These are phyloP conservation scores for Cervus canadensis DNA, from an alignment of 2,113 vertebrate genomes.

Conservation along the genomic window DNA sequence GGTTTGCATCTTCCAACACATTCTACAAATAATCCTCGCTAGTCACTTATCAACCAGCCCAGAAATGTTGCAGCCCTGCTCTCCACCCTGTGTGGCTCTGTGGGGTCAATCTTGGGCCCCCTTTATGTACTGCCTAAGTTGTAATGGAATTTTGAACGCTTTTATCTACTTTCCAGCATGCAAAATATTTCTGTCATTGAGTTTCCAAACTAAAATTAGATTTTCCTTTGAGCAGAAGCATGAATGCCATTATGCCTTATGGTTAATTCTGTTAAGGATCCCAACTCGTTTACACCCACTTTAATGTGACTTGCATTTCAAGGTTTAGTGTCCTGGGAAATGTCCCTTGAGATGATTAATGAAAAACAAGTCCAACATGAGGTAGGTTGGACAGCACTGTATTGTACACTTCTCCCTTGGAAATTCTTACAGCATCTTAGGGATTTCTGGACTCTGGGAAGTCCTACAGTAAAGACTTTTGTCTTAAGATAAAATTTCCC, in stretches of 20 bases:
- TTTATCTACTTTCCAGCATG: conserved; percentile 1
- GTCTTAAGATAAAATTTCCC: conserved; percentile 6
- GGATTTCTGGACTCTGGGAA: background rate
- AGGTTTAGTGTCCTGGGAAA: conserved; percentile 15
- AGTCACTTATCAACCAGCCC: background rate
- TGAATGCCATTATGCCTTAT: conserved; percentile 14
- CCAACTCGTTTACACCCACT: background rate
- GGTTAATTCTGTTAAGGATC: conserved; percentile 55
- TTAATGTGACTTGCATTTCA: conserved; percentile 7
- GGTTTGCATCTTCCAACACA: background rate
- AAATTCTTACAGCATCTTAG: background rate
- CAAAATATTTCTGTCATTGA: conserved; percentile 42
- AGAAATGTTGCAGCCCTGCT: background rate
- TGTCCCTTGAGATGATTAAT: background rate
- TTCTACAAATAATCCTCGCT: background rate
- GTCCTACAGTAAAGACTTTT: background rate
- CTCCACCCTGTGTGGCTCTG: background rate
- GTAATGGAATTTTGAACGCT: conserved; percentile 22
- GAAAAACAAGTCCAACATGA: conserved; percentile 12
- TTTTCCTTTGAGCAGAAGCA: conserved; percentile 28
- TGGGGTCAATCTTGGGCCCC: background rate
- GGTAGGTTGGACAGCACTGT: background rate
- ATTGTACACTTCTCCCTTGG: background rate
- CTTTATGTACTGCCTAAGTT: background rate
- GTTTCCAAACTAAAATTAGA: conserved; percentile 31